Evolutionary conservation across 2,797 vertebrate species (phyloP), one percentile per base, ranked within the genome.

Genomic region (Carduelis carduelis): DNA sequence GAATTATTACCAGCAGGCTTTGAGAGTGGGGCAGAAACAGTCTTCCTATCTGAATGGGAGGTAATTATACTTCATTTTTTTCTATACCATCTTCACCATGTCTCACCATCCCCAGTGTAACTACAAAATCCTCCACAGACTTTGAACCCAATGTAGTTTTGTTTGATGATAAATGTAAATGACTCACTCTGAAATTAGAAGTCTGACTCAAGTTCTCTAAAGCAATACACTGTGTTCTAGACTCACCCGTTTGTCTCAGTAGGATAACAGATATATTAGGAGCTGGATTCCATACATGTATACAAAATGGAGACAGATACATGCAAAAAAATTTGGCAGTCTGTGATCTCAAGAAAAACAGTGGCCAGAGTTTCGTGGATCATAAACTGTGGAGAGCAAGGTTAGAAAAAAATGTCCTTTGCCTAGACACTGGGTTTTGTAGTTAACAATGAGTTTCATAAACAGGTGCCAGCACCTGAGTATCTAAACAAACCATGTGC

Each of bases 201-300:
- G 46, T 84, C 89, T 96, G 96, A 96, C 84, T 96, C 93, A 96
- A 94, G 66, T 92, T 96, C 44, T 91, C 77, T 69, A 46, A 88
- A 95, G 94, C 27, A 83, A 88, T 77, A 91, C 76, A 86, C 21
- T 2, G 2, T 91, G 89, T 94, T 95, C 93, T 93, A 91, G 79
- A 78, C 72, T 95, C 61, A n/a, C 50, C 5, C 30, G 4, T 92
- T 95, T 78, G 47, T 89, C 61, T 81, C 19, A 4, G 79, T 59
- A 83, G 43, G 19, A 90, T 78, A 44, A 65, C 32, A 72, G 80
- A 76, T 87, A 57, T 22, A 82, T 56, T 61, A 65, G 55, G 44
- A 81, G 43, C 19, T 65, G 66, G 46, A 57, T 93, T 83, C 63
- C 46, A 83, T 28, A 22, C 22, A 14, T 37, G 28, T 72, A 52